Evolutionary conservation across 2,797 vertebrate species (phyloP).

Genomic region (Sebastolobus altivelis): DNA sequence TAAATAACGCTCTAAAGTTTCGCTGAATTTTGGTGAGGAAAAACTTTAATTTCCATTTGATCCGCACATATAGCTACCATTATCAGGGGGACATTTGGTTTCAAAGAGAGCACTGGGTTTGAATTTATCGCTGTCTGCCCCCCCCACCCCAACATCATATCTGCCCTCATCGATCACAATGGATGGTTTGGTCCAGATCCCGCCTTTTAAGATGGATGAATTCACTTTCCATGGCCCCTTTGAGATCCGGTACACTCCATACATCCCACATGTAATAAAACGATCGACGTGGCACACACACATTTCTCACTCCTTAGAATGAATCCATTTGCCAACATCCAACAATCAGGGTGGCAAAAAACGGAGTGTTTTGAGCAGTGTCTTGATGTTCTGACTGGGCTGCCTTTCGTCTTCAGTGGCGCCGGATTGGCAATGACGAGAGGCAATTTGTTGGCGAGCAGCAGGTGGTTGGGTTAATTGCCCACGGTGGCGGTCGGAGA

Average conservation of each 20-base stretch:
- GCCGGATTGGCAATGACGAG: slow-evolving; percentile 50
- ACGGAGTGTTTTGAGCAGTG: slow-evolving; percentile 15
- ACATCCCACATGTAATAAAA: slow-evolving; percentile 32
- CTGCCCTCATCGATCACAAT: slow-evolving; percentile 68
- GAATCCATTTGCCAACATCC: slow-evolving; percentile 23
- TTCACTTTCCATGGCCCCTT: slow-evolving; percentile 52
- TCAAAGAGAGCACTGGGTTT: not conserved
- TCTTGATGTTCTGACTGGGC: slow-evolving; percentile 51
- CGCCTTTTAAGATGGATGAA: slow-evolving; percentile 71
- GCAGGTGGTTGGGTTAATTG: slow-evolving; percentile 82
- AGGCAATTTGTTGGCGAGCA: slow-evolving; percentile 73
- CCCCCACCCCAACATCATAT: slow-evolving; percentile 25
- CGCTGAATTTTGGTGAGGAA: too few species aligned
- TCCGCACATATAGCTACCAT: not conserved
- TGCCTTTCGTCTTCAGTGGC: slow-evolving; percentile 48
- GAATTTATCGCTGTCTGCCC: slow-evolving; percentile 10
- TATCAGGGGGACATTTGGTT: not conserved
- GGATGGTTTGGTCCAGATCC: slow-evolving; percentile 56
- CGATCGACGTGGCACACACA: slow-evolving; percentile 23
- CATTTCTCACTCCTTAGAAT: slow-evolving; percentile 9
- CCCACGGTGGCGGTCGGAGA: slow-evolving; percentile 60
- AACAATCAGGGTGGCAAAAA: not conserved
- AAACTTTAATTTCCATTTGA: not conserved
- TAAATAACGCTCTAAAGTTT: too few species aligned
- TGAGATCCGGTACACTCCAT: slow-evolving; percentile 52